Evolutionary conservation across 2,113 vertebrate species (phyloP), one percentile per base, ranked within the genome.

Genomic region (Zosterops lateralis): DNA sequence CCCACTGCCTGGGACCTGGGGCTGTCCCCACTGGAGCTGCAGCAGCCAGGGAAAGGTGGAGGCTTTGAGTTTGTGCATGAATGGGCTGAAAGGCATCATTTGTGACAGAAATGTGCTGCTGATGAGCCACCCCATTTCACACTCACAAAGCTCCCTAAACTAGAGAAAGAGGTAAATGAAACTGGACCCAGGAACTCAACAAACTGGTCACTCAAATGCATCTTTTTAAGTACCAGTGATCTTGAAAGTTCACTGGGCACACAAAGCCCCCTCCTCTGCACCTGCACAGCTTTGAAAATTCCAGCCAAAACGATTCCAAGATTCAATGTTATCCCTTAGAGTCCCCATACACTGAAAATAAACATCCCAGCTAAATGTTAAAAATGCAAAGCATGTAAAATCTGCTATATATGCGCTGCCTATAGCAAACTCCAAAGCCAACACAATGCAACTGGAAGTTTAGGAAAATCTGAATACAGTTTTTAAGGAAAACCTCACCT

Each of bases 321-420:
- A 29, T 78, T 90, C 53, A 80, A 4, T 6, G 3, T 53, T 32
- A 70, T 58, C 60, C 67, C 51, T 91, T 68, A 38, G 60, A 83
- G 58, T 17, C 87, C 67, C 61, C 78, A 82, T 48, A 91, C 47
- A 82, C 7, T 65, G 60, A 82, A 91, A 89, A 85, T 40, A 31
- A 91, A 44, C 45, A 34, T 34, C 83, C 64, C 79, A 89, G 67
- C 24, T 83, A 82, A 87, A 68, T 91, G 87, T 94, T 93, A 92
- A 88, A 90, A 96, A 96, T 20, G 40, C 62, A 87, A 89, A 92
- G 77, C 85, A 29, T 38, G 47, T 73, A 18, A 70, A 83, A 62
- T 82, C 89, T 66, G 38, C 38, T 38, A 12, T 38, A 38, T 38
- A 38, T 38, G 25, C 36, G 84, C 71, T 67, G 80, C 68, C 66